A percentile compares a stretch with the other conserved stretches of the same genome.
Evolutionary conservation across 2,888 invertebrate species (phyloP).

Genomic region (Timema podura): DNA sequence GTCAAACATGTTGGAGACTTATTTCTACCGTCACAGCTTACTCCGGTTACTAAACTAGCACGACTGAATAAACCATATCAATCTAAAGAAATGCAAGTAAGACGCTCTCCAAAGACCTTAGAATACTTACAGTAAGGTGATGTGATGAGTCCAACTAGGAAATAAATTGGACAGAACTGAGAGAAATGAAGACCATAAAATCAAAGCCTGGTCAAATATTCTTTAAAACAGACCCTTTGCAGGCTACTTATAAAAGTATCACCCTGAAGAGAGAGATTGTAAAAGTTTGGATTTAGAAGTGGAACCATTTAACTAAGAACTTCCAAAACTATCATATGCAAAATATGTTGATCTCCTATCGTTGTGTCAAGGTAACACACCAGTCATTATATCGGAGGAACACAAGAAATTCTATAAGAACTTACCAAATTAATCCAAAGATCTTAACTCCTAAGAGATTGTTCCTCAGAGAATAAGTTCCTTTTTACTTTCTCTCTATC

Average conservation of each 20-base stretch:
- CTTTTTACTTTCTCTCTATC: too few relatives aligned
- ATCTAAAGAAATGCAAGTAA: too few relatives aligned
- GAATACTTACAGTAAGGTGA: neutral
- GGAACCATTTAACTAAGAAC: neutral
- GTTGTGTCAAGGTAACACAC: neutral
- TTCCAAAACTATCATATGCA: neutral
- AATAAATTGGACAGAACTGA: neutral
- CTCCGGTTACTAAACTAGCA: too few relatives aligned
- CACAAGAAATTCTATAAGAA: neutral
- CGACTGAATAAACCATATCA: too few relatives aligned
- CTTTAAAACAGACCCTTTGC: neutral
- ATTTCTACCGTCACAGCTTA: too few relatives aligned
- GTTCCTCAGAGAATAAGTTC: too few relatives aligned
- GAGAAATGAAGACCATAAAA: neutral
- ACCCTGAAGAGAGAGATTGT: neutral
- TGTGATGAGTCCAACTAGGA: neutral
- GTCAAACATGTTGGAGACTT: too few relatives aligned
- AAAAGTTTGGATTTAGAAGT: neutral
- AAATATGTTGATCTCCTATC: neutral
- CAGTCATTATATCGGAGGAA: too few relatives aligned
- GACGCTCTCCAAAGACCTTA: neutral
- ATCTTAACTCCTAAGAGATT: too few relatives aligned
- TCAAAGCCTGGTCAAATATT: neutral
- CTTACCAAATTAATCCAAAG: too few relatives aligned
- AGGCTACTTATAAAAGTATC: constrained; percentile 2